Conservation (phyloP, 1,140 invertebrate species). For the Holotrichia oblita region DNA sequence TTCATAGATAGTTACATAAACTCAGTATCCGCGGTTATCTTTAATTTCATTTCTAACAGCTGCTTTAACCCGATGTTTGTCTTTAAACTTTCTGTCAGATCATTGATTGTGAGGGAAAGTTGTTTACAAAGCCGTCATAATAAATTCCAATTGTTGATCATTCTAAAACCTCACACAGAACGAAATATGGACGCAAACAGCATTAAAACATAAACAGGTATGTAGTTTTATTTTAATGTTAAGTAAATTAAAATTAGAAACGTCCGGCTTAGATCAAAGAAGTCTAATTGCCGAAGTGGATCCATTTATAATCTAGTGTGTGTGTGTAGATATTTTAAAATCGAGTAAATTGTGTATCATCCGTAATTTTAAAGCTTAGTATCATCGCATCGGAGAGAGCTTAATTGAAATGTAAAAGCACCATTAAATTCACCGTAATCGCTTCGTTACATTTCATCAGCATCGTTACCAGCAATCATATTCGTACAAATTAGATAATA, state of each 20-base stretch:
- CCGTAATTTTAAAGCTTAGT: not conserved
- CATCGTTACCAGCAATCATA: not conserved
- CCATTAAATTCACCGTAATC: not conserved
- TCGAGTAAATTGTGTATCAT: not conserved
- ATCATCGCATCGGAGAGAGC: not conserved
- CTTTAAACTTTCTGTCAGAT: not conserved
- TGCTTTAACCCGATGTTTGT: not conserved
- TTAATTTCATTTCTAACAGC: not conserved
- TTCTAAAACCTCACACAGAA: not conserved
- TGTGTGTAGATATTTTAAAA: not conserved
- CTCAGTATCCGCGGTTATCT: not conserved
- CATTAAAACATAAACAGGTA: not conserved
- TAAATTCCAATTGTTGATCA: not conserved
- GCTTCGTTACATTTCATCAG: not conserved
- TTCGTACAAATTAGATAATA: conserved; percentile 7
- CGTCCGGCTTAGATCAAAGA: not conserved
- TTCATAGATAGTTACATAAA: not conserved
- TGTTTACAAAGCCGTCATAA: not conserved
- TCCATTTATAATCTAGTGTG: not conserved
- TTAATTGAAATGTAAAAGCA: not conserved
- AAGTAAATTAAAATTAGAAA: too few species aligned
- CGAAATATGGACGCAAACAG: not conserved
- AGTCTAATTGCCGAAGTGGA: not conserved
- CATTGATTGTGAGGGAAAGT: not conserved
- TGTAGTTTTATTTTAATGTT: not conserved